Percentiles rank a stretch among this genome's conserved stretches.
phyloP scores from a whole-genome alignment of 2,113 vertebrate genomes.

The Engraulis encrasicolus region DNA sequence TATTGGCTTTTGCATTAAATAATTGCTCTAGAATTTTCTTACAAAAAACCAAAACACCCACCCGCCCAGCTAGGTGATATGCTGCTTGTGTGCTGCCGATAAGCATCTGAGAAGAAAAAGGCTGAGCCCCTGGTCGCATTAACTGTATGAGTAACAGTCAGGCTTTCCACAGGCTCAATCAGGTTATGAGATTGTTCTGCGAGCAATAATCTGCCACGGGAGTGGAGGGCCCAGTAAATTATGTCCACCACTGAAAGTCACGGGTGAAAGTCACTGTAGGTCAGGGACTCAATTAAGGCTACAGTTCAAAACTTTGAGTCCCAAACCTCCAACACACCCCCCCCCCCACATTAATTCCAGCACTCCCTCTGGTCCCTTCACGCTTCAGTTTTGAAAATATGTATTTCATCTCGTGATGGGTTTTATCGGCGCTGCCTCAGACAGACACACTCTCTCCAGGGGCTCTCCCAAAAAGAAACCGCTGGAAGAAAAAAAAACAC shows the following conservation, averaged over 20 bases:
- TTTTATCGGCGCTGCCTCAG: slow-evolving; percentile 7
- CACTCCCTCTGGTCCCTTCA: neutral
- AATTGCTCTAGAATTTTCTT: slow-evolving; percentile 2
- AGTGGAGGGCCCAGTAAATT: neutral
- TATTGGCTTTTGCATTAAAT: neutral
- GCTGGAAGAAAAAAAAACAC: neutral
- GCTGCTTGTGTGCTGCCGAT: neutral
- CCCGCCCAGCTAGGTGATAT: neutral
- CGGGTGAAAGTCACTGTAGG: slow-evolving; percentile 9
- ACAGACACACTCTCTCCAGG: slow-evolving; percentile 14
- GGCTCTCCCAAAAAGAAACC: slow-evolving; percentile 9
- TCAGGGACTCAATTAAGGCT: slow-evolving; percentile 5
- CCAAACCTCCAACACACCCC: neutral
- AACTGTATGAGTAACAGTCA: slow-evolving; percentile 4
- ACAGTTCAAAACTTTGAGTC: slow-evolving; percentile 1
- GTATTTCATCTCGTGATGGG: slow-evolving; percentile 13
- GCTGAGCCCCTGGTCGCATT: neutral
- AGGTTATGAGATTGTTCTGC: slow-evolving; percentile 10
- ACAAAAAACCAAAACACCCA: neutral
- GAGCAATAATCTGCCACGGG: neutral
- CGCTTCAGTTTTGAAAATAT: slow-evolving; percentile 13
- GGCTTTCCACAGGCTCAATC: neutral
- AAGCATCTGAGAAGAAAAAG: neutral
- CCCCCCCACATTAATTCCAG: slow-evolving; percentile 4
- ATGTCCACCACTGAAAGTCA: slow-evolving; percentile 14